Evolutionary conservation across 2,113 vertebrate species (phyloP).

Genomic region (Brienomyrus brachyistius): DNA sequence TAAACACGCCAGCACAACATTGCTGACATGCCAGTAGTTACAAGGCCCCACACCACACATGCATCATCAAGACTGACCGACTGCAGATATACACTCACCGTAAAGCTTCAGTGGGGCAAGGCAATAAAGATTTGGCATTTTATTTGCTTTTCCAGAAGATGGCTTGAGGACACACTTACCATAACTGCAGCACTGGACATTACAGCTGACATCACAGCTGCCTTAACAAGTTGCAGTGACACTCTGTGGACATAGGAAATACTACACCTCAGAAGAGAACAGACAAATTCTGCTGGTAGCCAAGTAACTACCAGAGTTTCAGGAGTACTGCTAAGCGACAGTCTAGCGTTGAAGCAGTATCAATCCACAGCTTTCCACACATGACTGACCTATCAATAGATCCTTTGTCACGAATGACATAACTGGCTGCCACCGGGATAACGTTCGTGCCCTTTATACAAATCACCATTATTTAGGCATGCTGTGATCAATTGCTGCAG

Average conservation of each 20-base stretch:
- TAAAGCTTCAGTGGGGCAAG: background rate
- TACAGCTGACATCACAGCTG: background rate
- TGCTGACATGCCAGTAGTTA: background rate
- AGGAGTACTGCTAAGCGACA: background rate
- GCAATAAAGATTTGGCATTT: background rate
- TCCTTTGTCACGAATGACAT: background rate
- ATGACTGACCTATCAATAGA: background rate
- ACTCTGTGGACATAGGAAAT: conserved; percentile 38
- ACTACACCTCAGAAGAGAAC: conserved; percentile 14
- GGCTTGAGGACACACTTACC: background rate
- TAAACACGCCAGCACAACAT: background rate
- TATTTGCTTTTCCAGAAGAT: background rate
- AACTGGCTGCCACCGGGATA: background rate
- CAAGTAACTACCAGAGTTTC: background rate
- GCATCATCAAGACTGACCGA: background rate
- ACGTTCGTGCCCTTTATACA: background rate
- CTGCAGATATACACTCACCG: background rate
- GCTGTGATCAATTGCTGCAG: background rate
- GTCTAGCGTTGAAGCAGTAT: background rate
- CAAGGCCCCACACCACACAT: background rate
- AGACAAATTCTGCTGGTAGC: background rate
- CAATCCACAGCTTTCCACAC: background rate
- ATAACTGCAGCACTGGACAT: background rate
- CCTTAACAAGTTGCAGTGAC: conserved; percentile 34
- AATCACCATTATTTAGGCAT: background rate